Conservation (phyloP, 2,113 vertebrate genomes). For the Macrotus californicus region DNA sequence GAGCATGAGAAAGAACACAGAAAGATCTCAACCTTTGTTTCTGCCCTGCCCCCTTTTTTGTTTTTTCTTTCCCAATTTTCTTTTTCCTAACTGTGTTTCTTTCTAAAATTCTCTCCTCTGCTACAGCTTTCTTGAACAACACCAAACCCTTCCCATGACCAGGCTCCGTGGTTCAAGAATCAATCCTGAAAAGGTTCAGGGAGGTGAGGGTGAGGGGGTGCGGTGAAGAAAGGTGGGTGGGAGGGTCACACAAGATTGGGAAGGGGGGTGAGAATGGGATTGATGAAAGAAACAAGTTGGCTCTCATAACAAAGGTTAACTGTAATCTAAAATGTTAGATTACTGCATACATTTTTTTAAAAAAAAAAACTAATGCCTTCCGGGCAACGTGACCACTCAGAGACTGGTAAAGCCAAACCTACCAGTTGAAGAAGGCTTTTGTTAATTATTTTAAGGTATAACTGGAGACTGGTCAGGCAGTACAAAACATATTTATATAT, state of each 20-base stretch:
- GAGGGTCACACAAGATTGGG: too few relatives aligned
- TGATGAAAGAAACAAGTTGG: neutral
- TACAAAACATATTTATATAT: neutral
- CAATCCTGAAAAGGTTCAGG: neutral
- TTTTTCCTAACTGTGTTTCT: slow-evolving; percentile 36
- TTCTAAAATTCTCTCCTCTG: slow-evolving; percentile 26
- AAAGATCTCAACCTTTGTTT: neutral
- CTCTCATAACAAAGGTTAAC: neutral
- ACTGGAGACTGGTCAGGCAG: neutral
- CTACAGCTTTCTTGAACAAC: slow-evolving; percentile 19
- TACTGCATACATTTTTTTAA: neutral
- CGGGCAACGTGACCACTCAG: neutral
- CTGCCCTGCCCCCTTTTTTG: neutral
- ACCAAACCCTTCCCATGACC: neutral
- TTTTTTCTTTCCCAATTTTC: neutral
- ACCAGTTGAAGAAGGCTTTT: neutral
- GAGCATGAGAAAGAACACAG: neutral
- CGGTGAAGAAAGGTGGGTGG: too few relatives aligned
- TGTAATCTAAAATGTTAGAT: neutral
- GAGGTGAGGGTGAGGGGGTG: neutral
- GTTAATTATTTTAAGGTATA: neutral
- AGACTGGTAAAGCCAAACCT: neutral
- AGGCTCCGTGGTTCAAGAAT: neutral
- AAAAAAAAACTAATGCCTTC: neutral
- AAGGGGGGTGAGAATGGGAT: neutral